Base-by-base conservation (phyloP, 2,888 invertebrate genomes). In the Escarpia spicata region DNA sequence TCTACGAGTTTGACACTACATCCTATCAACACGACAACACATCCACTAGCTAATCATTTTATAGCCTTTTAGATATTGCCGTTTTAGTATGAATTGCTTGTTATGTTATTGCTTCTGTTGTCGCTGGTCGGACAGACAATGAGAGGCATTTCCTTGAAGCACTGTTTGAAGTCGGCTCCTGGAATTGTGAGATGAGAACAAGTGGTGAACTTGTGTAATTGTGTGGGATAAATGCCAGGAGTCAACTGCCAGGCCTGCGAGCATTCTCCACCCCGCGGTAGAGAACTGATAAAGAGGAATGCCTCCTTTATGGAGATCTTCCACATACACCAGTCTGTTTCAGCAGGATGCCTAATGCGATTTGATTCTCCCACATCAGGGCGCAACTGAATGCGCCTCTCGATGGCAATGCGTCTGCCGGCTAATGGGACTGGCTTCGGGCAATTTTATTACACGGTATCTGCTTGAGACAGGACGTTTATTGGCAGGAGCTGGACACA, bases 361-460 rank as follows among this genome's bases (percentile, higher is more conserved):
- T 75, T 75, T 26, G 75, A 26, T 26, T 75, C n/a, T 26, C 75
- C 75, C 75, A 12, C 75, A 75, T 75, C 75, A 75, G 75, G 19
- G 75, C 75, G n/a, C 6, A 15, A 75, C 75, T 75, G 75, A 75
- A 75, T 75, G n/a, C 19, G 4, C 19, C 75, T 75, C 75, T 75
- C 26, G 19, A 15, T 75, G 26, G 19, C 26, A 26, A n/a, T 75
- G 75, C 60, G n/a, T 4, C 75, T 75, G 26, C 19, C 75, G 0
- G 26, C 26, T 75, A 75, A 75, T 75, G 75, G 75, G 26, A 75
- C 75, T 26, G 6, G 75, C 75, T 75, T 75, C 26, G 26, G 75
- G 75, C 75, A 75, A 75, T 75, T 75, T 75, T 75, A 75, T 75
- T 75, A 75, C 75, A n/a, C 75, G 26, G 75, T 75, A 26, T 75